Base-by-base conservation (phyloP, 2,113 vertebrate genomes). In the Rhabdomys dilectus region DNA sequence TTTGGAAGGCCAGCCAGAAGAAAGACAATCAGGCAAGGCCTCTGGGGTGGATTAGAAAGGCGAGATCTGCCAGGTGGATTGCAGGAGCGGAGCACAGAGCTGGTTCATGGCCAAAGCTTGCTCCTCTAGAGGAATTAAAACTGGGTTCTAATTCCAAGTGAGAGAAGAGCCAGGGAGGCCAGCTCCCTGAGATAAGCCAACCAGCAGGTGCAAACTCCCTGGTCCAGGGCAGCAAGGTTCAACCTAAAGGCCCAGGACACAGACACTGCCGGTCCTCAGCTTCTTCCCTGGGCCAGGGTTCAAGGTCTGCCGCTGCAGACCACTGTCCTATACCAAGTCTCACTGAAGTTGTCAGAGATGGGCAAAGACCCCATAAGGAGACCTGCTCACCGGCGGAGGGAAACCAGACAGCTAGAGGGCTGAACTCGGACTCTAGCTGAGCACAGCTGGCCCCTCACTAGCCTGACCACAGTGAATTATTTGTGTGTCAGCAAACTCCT, bases 21-120 rank as follows among this genome's bases (percentile, higher is more conserved):
- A 93, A 90, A 98, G 97, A 98, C 97, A 98, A 98, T 98, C 97
- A 31, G 81, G 84, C 98, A 98, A 98, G 98, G 96, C 72, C 97
- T 97, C 91, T 51, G 34, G 90, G 95, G 96, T 66, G 96, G 98
- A 97, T 92, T 66, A 78, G 94, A 95, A 91, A 98, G 97, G 97
- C 96, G 0, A 93, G 94, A 96, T 91, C 96, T 73, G 34, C 96
- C 88, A 39, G 97, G 96, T 96, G 97, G 98, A 60, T 96, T 36
- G 96, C 96, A n/a, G 97, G 96, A 96, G 98, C 89, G 82, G 97
- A 97, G 90, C 90, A 16, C 58, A 26, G 24, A 94, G 94, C 97
- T 80, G 94, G 96, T 88, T 93, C 86, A 97, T 70, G 97, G 96
- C 97, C 98, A 97, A 97, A 98, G 97, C 97, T 76, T 97, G 97